phyloP scores from a whole-genome alignment of 2,888 invertebrate species.

The Apamea crenata region DNA sequence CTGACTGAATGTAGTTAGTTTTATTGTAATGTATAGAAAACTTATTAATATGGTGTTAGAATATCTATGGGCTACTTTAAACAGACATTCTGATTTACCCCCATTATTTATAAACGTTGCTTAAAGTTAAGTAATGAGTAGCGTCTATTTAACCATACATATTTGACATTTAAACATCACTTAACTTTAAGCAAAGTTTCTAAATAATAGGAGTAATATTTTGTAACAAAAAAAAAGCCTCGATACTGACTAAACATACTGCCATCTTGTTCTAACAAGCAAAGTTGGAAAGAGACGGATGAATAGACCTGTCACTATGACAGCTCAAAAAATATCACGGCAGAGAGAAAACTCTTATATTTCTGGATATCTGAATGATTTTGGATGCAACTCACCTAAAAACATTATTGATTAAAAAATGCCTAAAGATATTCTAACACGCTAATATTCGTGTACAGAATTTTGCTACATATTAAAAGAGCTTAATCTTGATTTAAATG shows the following conservation, averaged over 20 bases:
- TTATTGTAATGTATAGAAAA: conserved; percentile 64
- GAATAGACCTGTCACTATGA: neutral
- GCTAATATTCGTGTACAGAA: conserved; percentile 52
- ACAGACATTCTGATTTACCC: too few species aligned
- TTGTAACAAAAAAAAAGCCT: neutral
- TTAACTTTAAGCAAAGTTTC: too few species aligned
- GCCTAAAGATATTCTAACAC: conserved; percentile 53
- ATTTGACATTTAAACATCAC: too few species aligned
- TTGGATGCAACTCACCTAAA: neutral
- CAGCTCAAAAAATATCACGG: neutral
- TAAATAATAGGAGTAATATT: neutral
- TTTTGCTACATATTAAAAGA: conserved; percentile 62
- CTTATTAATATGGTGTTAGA: conserved; percentile 26
- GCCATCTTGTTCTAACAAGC: neutral
- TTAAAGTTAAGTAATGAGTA: too few species aligned
- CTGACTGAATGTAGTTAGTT: conserved; percentile 74
- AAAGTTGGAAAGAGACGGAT: neutral
- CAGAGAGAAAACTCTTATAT: neutral
- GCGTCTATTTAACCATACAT: too few species aligned
- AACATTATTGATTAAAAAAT: neutral
- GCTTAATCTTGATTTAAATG: conserved; percentile 65
- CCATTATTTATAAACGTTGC: too few species aligned
- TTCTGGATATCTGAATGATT: neutral
- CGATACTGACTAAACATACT: neutral
- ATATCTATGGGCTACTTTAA: conserved; percentile 41